Evolutionary conservation across 2,113 vertebrate species (phyloP).

Genomic region (Albula glossodonta): DNA sequence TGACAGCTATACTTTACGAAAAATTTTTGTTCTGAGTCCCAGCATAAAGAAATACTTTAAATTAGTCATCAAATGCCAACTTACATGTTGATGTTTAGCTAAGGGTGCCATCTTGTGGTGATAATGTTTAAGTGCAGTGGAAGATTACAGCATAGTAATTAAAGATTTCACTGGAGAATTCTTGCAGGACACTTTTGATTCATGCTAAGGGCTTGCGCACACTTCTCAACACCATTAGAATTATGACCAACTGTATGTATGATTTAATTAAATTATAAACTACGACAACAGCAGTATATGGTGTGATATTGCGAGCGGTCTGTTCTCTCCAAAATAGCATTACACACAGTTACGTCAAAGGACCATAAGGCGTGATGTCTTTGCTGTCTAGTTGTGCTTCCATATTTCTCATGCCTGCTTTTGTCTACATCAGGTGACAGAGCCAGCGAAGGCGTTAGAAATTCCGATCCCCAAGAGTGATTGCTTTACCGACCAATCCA

Average conservation of each 20-base stretch:
- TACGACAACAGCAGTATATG: background rate
- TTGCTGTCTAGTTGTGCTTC: background rate
- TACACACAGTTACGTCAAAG: background rate
- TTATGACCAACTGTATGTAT: background rate
- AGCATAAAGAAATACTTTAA: too few species aligned
- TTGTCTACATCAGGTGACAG: conserved; percentile 38
- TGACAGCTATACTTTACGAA: too few species aligned
- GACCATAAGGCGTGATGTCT: background rate
- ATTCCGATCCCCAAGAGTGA: conserved; percentile 52
- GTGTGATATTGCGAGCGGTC: background rate
- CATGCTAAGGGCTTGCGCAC: background rate
- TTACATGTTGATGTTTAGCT: background rate
- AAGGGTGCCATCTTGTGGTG: background rate
- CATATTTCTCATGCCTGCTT: conserved; percentile 15
- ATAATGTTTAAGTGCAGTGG: background rate
- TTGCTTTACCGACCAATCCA: conserved; percentile 41
- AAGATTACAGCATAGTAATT: background rate
- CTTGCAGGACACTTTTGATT: background rate
- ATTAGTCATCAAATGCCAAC: background rate
- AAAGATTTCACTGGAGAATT: background rate
- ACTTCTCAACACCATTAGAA: background rate
- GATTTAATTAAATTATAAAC: background rate
- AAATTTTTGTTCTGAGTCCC: too few species aligned
- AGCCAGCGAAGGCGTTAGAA: conserved; percentile 41
- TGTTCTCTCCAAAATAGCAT: background rate